Base-by-base conservation (phyloP, 2,888 invertebrate species). In the Drosophila austrosaltans region DNA sequence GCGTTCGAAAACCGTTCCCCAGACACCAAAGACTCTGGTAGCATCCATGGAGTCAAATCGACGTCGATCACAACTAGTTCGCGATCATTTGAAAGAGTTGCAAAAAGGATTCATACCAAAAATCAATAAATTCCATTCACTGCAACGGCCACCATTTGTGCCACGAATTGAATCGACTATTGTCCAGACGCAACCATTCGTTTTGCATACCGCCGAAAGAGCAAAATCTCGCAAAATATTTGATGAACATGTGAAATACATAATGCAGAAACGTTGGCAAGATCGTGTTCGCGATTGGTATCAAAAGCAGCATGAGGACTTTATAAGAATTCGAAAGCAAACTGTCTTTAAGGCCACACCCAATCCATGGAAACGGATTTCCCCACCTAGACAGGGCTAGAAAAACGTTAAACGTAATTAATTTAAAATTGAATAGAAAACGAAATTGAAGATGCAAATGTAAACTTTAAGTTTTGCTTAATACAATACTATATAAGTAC, bases 331-430 rank as follows among this genome's bases (percentile, higher is more conserved):
- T 2, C 79, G 85, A 0, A 71, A 72, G 2, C 12, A 63, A 53
- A 89, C 85, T 0, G 53, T 62, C 1, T 89, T 86, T 6, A 87
- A 81, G 58, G 85, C 89, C 6, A 53, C 12, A 1, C 78, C 87
- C 0, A 84, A 69, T 78, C 81, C 78, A 6, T 76, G 76, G 69
- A 76, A 69, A 22, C 63, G 60, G 44, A 30, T 62, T 54, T 3
- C 1, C 1, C 48, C 48, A 12, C 25, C 48, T 10, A 25, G 2
- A 12, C 25, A 12, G 2, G 22, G 4, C 25, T 22, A 10, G 48
- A 7, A 16, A 48, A 48, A 22, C 10, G 10, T 22, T 25, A 8
- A 36, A 36, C 36, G 1, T 36, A 36, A 8, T 36, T 3, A 10
- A 36, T 8, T 8, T 2, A 36, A 8, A 36, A 36, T 36, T 36